These are phyloP conservation scores for Hemicrepidius hirtus DNA, from an alignment of 2,888 invertebrate species.

Conservation along the genomic window DNA sequence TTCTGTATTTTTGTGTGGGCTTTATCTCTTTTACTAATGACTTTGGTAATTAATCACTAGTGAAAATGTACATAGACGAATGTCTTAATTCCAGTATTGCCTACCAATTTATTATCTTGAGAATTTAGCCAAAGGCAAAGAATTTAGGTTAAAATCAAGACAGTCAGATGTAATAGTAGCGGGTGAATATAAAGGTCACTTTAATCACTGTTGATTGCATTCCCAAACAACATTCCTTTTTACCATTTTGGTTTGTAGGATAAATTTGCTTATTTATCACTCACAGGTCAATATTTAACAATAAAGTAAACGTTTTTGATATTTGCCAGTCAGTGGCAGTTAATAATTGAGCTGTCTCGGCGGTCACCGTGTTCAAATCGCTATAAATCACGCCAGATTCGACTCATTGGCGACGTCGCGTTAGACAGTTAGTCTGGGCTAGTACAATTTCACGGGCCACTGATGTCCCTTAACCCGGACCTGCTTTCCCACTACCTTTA, in stretches of 20 bases:
- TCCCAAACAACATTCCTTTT: too few relatives aligned
- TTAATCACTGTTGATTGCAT: too few relatives aligned
- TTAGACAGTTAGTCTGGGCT: conserved; percentile 36
- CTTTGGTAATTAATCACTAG: conserved; percentile 40
- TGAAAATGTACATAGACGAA: conserved; percentile 19
- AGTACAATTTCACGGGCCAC: conserved; percentile 50
- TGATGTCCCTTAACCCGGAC: conserved; percentile 46
- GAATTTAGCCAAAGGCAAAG: not conserved
- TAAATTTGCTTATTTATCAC: not conserved
- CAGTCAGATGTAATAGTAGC: not conserved
- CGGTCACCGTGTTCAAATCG: conserved; percentile 38
- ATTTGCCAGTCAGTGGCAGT: conserved; percentile 37
- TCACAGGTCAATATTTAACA: conserved; percentile 9
- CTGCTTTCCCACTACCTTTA: conserved; percentile 22
- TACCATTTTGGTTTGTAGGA: not conserved
- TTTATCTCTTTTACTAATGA: conserved; percentile 26
- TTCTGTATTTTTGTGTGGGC: conserved; percentile 23
- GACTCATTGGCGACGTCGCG: conserved; percentile 39
- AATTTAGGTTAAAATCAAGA: not conserved
- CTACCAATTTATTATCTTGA: conserved; percentile 10
- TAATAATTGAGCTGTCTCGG: conserved; percentile 48
- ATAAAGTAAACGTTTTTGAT: conserved; percentile 26
- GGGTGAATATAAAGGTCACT: not conserved
- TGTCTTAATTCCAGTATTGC: conserved; percentile 29
- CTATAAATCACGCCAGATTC: conserved; percentile 45